A percentile compares a stretch with the other conserved stretches of the same genome.
phyloP scores from a whole-genome alignment of 2,113 vertebrate genomes.

The Lophius piscatorius region DNA sequence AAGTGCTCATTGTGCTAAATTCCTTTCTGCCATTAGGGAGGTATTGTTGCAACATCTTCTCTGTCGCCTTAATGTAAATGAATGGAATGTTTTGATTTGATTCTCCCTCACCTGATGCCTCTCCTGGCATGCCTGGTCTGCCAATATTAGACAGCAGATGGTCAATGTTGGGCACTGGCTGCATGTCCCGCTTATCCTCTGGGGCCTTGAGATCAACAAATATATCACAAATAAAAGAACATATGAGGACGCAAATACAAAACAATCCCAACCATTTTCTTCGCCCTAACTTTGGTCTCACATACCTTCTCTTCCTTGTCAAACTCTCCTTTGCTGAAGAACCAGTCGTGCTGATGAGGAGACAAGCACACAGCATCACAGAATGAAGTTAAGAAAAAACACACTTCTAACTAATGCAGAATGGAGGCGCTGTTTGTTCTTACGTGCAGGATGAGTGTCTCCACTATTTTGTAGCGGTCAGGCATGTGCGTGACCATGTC shows the following conservation, averaged over 20 bases:
- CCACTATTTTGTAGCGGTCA: conserved; percentile 96
- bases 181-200: conserved; percentile 86
- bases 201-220: conserved; percentile 79
- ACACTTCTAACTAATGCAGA: background rate
- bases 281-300: no score
- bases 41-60: no score
- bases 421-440: conserved; percentile 30
- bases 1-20: no score
- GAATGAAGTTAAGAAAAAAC: background rate
- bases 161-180: conserved; percentile 93
- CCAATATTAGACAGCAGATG: conserved; percentile 97
- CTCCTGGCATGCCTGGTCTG: conserved; percentile 83
- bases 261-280: no score
- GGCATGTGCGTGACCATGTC: conserved; percentile 99
- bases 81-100: no score
- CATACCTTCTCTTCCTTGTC: conserved; percentile 89
- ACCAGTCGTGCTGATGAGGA: conserved; percentile 85
- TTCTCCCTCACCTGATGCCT: conserved; percentile 86
- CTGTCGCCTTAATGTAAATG: no score
- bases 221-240: background rate
- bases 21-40: no score
- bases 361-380: conserved; percentile 9
- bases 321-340: conserved; percentile 87
- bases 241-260: background rate
- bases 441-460: conserved; percentile 95